These are phyloP conservation scores for Elephas maximus DNA, from an alignment of 2,113 vertebrate species.

Conservation along the genomic window DNA sequence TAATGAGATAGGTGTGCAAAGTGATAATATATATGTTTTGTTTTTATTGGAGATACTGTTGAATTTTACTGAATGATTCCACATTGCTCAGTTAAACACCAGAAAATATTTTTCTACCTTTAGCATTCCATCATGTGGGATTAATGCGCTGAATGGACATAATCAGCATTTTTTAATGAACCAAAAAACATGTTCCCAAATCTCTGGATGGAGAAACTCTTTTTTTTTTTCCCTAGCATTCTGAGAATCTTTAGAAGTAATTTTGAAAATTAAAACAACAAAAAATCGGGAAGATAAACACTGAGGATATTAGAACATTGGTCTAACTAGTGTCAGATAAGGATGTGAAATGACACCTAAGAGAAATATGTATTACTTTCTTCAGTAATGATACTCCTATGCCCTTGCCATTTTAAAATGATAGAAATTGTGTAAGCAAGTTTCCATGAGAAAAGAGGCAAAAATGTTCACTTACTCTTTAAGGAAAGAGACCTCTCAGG, in stretches of 20 bases:
- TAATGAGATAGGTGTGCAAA: not conserved
- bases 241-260: not conserved
- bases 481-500: not conserved
- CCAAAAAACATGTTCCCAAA: not conserved
- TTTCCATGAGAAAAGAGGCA: slow-evolving; percentile 2
- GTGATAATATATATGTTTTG: not conserved
- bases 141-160: not conserved
- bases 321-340: not conserved
- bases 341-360: not conserved
- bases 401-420: not conserved
- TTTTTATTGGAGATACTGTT: not conserved
- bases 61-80: slow-evolving; percentile 47
- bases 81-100: not conserved
- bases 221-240: not conserved
- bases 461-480: not conserved
- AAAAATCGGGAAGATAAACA: not conserved
- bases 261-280: slow-evolving; percentile 34
- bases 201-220: not conserved
- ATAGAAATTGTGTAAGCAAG: slow-evolving; percentile 3
- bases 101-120: slow-evolving; percentile 43
- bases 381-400: not conserved
- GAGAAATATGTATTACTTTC: not conserved
- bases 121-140: not conserved
- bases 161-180: slow-evolving; percentile 3
- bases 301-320: not conserved